Evolutionary conservation across 2,113 vertebrate genomes (phyloP), one percentile per base, ranked within the genome.

Genomic region (Onychostruthus taczanowskii): DNA sequence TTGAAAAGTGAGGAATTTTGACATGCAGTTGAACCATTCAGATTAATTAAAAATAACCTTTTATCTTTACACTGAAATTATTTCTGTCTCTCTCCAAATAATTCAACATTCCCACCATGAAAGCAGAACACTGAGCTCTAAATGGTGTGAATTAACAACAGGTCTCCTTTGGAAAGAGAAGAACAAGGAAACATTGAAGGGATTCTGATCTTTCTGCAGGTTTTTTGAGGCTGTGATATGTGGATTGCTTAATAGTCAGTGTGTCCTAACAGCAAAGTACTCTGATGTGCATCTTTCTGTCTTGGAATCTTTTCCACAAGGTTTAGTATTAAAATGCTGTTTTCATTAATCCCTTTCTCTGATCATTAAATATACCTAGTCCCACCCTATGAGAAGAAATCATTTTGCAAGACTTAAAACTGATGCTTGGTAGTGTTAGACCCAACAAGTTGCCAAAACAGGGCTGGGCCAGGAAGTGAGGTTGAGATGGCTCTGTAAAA

Each of bases 21-120:
- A 39, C 1, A 2, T 89, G 53, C 70, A 46, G n/a, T 27, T 35
- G 19, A 83, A 46, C 30, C 79, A 63, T 93, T 82, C 81, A 49
- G 73, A 81, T 88, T 95, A 79, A 86, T 94, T 93, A 75, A 96
- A 93, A 96, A 76, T 66, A 92, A 39, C 37, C 11, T 77, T 68
- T 41, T 69, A 10, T 66, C 91, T 92, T 93, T 66, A 24, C 37
- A 58, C 8, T 39, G 55, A 56, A 95, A 69, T 66, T 69, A 74
- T 55, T 66, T 92, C 41, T 17, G 30, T 77, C 55, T 64, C 88
- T 93, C 61, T 35, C 52, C 43, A 72, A 56, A 62, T 76, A 94
- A 59, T 84, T 84, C 41, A 92, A 17, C 2, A 3, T 85, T 95
- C 35, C 59, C 64, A 41, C 90, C 21, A 52, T 0, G 0, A 84